Evolutionary conservation across 2,797 vertebrate genomes (phyloP).

Genomic region (Sitta carolinensis): DNA sequence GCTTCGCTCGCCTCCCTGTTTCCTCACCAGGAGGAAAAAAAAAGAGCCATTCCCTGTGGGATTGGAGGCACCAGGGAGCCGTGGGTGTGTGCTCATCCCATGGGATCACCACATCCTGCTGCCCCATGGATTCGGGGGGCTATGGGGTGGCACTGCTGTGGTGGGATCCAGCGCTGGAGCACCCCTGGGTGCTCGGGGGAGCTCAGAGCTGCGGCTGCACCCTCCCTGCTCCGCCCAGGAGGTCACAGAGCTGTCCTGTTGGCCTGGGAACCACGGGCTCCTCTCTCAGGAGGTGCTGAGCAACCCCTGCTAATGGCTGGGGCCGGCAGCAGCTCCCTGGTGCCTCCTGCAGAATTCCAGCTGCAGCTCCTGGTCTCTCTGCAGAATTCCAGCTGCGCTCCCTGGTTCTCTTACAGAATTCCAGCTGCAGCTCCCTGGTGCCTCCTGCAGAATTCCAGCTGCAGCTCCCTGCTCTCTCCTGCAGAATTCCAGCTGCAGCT

Average conservation of each 20-base stretch:
- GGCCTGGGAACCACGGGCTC: conserved; percentile 6
- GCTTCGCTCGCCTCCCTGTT: background rate
- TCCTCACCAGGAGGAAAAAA: background rate
- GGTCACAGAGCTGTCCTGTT: background rate
- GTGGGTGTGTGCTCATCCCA: background rate
- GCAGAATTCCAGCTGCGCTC: background rate
- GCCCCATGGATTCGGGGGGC: accelerated
- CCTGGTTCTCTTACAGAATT: no score
- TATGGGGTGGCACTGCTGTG: background rate
- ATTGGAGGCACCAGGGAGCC: background rate
- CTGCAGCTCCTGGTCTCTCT: background rate
- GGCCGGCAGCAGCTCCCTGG: background rate
- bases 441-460: background rate
- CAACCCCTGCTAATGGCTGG: background rate
- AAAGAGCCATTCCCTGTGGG: background rate
- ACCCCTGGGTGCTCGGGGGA: accelerated
- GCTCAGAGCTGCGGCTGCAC: background rate
- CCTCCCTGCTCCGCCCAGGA: background rate
- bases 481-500: background rate
- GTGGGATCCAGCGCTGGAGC: background rate
- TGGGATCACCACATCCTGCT: accelerated
- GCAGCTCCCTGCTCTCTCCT: no score
- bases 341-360: background rate
- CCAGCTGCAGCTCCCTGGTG: background rate
- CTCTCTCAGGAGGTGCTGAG: background rate